Evolutionary conservation across 2,888 invertebrate species (phyloP), one percentile per base, ranked within the genome.

Genomic region (Papilio elwesi): DNA sequence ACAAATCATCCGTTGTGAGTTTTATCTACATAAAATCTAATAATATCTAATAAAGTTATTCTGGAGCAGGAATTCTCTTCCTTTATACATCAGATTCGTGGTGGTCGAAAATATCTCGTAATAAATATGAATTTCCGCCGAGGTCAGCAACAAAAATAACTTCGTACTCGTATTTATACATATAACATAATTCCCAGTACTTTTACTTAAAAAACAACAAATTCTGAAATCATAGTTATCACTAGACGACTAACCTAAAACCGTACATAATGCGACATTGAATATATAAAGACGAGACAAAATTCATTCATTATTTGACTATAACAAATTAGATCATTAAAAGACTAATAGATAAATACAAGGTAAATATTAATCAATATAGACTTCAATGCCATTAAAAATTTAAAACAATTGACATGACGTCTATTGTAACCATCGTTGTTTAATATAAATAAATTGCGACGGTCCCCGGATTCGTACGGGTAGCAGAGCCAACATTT

Each of bases 151-250:
- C 16, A 53, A 15, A 53, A 53, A 53, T 26, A 15, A 10, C 7
- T 49, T 49, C 8, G 10, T 53, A 15, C 15, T 53, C 4, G 26
- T 53, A 15, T 53, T 15, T 16, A 53, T 36, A 36, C 6, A 57
- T 57, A 12, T 12, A 57, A 57, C 57, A 57, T 57, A 57, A 57
- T 57, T 57, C 57, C 26, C 57, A 57, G 57, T 26, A 57, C 57
- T 57, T 36, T 57, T 57, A 57, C 57, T 26, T 57, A 36, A 57
- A 57, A 36, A 57, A 55, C 16, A 15, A n/a, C n/a, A n/a, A 13
- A 15, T 1, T 10, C 10, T 53, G 0, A 53, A 16, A 9, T 16
- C 16, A 16, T 6, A 12, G 26, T n/a, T 26, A 55, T 12, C 9
- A 12, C 55, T 53, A 3, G 11, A 26, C 4, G 11, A 55, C 16